Conservation (phyloP, 2,113 vertebrate genomes). For the Aramus guarauna region DNA sequence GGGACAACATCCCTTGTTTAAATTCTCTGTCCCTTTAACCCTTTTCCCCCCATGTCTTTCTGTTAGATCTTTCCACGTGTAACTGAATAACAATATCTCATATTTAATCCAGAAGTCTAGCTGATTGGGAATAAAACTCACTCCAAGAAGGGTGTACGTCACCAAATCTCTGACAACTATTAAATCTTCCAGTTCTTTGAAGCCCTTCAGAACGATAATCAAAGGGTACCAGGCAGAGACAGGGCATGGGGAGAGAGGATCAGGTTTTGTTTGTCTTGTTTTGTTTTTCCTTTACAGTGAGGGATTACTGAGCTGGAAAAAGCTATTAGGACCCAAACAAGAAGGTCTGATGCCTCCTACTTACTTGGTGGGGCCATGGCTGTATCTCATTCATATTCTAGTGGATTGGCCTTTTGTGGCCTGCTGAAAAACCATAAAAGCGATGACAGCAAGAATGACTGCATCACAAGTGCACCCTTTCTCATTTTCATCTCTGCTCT, state of each 20-base stretch:
- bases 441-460: slow-evolving; percentile 59
- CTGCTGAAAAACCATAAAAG: slow-evolving; percentile 54
- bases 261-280: neutral
- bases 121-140: neutral
- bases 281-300: slow-evolving; percentile 35
- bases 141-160: neutral
- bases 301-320: slow-evolving; percentile 62
- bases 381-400: slow-evolving; percentile 63
- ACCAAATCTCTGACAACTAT: neutral
- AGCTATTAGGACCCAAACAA: slow-evolving; percentile 43
- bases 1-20: neutral
- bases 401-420: slow-evolving; percentile 48
- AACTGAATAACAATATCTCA: neutral
- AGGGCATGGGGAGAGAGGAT: neutral
- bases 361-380: slow-evolving; percentile 18
- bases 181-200: slow-evolving; percentile 23
- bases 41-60: neutral
- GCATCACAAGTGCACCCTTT: slow-evolving; percentile 24
- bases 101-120: neutral
- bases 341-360: slow-evolving; percentile 14
- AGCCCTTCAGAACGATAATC: neutral
- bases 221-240: neutral
- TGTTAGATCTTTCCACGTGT: neutral
- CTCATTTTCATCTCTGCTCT: slow-evolving; percentile 38
- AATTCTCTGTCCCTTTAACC: neutral